These are phyloP conservation scores for Mylabris phalerata DNA, from an alignment of 1,140 invertebrate species.

Conservation along the genomic window DNA sequence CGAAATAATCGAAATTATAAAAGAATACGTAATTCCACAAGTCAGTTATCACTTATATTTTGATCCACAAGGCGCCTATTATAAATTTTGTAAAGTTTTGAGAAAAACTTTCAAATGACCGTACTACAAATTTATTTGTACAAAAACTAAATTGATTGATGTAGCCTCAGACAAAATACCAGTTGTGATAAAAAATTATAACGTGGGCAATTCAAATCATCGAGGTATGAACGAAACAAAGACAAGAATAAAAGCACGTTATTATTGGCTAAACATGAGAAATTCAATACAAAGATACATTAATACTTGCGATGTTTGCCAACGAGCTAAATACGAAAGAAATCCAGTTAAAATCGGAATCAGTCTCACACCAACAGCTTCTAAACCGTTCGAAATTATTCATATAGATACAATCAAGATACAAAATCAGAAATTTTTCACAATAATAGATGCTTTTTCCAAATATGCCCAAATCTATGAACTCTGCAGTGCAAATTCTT, in stretches of 20 bases:
- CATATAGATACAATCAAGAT: constrained; percentile 31
- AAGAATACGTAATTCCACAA: too few species aligned
- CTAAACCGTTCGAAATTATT: constrained; percentile 31
- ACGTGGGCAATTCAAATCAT: constrained; percentile 18
- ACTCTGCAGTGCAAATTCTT: constrained; percentile 21
- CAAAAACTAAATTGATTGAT: background rate
- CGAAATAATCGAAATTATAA: too few species aligned
- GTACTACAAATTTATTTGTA: constrained; percentile 2
- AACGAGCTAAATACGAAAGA: constrained; percentile 34
- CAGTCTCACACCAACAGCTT: constrained; percentile 24
- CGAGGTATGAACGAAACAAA: constrained; percentile 15
- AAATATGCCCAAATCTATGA: too few species aligned
- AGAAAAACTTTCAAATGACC: background rate
- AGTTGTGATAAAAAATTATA: constrained; percentile 14
- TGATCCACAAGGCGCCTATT: too few species aligned
- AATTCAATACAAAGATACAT: constrained; percentile 24
- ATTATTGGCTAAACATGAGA: constrained; percentile 37
- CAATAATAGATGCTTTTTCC: constrained; percentile 30
- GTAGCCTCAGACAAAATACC: constrained; percentile 5
- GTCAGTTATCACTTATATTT: too few species aligned
- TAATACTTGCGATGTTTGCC: constrained; percentile 28
- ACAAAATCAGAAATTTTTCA: constrained; percentile 22
- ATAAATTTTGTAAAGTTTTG: too few species aligned
- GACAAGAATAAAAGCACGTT: constrained; percentile 8
- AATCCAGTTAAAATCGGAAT: too few species aligned